These are phyloP conservation scores for Pangasius djambal DNA, from an alignment of 2,797 vertebrate genomes.

Conservation along the genomic window DNA sequence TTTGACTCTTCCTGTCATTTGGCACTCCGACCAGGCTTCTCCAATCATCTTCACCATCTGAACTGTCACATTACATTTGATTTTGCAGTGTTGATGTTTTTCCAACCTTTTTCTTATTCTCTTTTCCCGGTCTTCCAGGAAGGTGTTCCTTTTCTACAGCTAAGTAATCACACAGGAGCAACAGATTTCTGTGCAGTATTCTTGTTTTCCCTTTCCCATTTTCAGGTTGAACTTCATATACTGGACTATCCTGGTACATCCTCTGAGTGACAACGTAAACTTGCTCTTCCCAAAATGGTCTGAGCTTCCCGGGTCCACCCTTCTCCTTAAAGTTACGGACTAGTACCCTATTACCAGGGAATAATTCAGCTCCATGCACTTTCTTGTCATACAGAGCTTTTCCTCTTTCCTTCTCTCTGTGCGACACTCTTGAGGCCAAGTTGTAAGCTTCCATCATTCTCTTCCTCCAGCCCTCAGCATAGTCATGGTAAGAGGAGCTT, in stretches of 20 bases:
- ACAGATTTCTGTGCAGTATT: constrained; percentile 40
- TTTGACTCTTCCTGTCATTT: too few relatives aligned
- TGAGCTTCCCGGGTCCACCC: constrained; percentile 42
- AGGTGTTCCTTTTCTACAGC: background rate
- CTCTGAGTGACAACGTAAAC: constrained; percentile 20
- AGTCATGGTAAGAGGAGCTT: constrained; percentile 34
- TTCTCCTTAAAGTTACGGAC: constrained; percentile 16
- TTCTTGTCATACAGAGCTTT: constrained; percentile 32
- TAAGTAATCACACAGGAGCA: constrained; percentile 48
- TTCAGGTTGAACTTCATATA: constrained; percentile 30
- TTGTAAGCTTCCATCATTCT: constrained; percentile 32
- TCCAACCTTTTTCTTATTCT: background rate
- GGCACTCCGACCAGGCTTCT: too few relatives aligned
- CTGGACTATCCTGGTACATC: constrained; percentile 39
- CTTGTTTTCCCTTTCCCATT: too few relatives aligned
- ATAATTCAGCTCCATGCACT: background rate
- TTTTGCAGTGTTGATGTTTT: background rate
- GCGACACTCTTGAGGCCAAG: background rate
- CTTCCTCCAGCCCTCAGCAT: constrained; percentile 34
- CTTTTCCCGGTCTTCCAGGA: too few relatives aligned
- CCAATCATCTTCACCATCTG: too few relatives aligned
- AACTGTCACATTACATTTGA: background rate
- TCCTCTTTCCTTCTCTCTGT: background rate
- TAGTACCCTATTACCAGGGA: constrained; percentile 14
- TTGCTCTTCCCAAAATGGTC: constrained; percentile 48